Evolutionary conservation across 2,888 invertebrate genomes (phyloP).

Genomic region (Trisateles emortualis): DNA sequence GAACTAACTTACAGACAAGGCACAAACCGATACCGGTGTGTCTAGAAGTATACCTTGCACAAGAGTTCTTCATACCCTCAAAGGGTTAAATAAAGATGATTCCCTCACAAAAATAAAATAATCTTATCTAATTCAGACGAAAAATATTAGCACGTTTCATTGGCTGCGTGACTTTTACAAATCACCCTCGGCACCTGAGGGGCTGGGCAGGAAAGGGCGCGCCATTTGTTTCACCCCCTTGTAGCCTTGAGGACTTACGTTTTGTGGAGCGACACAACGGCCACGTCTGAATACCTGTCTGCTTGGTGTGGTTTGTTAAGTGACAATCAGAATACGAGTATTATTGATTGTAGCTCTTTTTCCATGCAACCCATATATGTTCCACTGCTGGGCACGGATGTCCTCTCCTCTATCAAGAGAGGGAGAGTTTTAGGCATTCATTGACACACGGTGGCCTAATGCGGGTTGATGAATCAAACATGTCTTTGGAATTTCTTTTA

Average conservation of each 20-base stretch:
- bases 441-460: too few relatives aligned
- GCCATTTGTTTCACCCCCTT: constrained; percentile 49
- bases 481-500: too few relatives aligned
- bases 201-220: constrained; percentile 58
- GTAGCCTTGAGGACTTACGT: constrained; percentile 35
- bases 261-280: background rate
- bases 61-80: too few relatives aligned
- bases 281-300: background rate
- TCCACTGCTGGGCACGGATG: too few relatives aligned
- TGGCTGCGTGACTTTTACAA: constrained; percentile 44
- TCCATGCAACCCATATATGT: too few relatives aligned
- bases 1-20: too few relatives aligned
- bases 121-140: constrained; percentile 24
- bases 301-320: background rate
- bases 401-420: too few relatives aligned
- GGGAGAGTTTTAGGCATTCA: too few relatives aligned
- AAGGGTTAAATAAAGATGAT: too few relatives aligned
- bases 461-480: too few relatives aligned
- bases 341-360: background rate
- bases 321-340: background rate
- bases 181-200: constrained; percentile 42
- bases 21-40: too few relatives aligned
- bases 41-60: too few relatives aligned
- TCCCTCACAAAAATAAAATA: constrained; percentile 18
- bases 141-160: constrained; percentile 27